Conservation (phyloP, 2,888 invertebrate genomes). For the Siphlonurus alternatus region DNA sequence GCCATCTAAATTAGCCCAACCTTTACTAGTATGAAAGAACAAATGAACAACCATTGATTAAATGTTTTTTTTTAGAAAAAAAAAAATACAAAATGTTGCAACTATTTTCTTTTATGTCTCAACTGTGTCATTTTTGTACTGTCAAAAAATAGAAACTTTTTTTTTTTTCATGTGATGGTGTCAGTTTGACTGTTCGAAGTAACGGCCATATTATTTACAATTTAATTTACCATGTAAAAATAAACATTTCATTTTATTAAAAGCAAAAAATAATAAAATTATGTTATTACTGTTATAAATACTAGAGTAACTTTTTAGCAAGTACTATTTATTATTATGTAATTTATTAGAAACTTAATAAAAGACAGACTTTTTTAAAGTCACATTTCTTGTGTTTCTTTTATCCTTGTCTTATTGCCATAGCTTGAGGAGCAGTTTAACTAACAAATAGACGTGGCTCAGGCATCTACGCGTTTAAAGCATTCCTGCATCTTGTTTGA, state of each 20-base stretch:
- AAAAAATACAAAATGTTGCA: no score
- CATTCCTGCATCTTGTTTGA: background rate
- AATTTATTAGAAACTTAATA: conserved; percentile 7
- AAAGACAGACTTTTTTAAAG: conserved; percentile 4
- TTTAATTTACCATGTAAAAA: background rate
- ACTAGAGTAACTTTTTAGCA: background rate
- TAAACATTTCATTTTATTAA: background rate
- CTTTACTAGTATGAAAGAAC: no score
- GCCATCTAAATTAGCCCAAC: no score
- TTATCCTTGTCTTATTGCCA: background rate
- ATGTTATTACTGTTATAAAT: background rate
- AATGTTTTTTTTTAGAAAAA: no score
- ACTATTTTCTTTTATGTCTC: background rate
- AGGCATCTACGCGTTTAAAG: background rate
- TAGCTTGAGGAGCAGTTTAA: background rate
- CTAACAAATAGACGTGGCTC: background rate
- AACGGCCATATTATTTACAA: background rate
- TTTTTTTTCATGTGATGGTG: background rate
- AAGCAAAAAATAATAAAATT: background rate
- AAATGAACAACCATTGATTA: no score
- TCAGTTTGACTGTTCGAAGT: background rate
- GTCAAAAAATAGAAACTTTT: background rate
- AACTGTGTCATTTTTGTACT: background rate
- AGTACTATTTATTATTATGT: conserved; percentile 4
- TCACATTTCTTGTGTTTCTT: background rate